A percentile compares a stretch with the other conserved stretches of the same genome.
Evolutionary conservation across 92 coral and sea anemone species (phyloP).

Genomic region (Bergia puertoricense): DNA sequence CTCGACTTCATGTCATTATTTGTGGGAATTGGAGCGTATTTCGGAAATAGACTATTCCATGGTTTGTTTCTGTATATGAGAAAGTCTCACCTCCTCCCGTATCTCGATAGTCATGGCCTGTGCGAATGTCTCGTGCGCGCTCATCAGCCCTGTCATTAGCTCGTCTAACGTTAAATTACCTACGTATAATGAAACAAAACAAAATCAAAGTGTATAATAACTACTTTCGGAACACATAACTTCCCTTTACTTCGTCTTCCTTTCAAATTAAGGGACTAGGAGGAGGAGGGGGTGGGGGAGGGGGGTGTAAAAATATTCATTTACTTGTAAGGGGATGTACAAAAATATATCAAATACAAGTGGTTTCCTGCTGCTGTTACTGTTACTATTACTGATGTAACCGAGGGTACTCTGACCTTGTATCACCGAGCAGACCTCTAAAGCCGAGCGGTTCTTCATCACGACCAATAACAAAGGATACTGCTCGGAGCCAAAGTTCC

Average conservation of each 20-base stretch:
- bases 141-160: constrained; percentile 91
- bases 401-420: constrained; percentile 68
- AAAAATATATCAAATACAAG: no score
- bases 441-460: constrained; percentile 90
- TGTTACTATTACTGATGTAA: background rate
- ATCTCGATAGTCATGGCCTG: constrained; percentile 90
- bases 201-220: background rate
- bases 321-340: no score
- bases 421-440: constrained; percentile 92
- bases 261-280: background rate
- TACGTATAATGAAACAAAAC: background rate
- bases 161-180: constrained; percentile 93
- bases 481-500: constrained; percentile 84
- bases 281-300: no score
- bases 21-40: no score
- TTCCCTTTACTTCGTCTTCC: background rate
- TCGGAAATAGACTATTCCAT: background rate
- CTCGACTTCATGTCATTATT: no score
- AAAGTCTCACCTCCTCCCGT: constrained; percentile 76
- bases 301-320: no score
- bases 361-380: background rate
- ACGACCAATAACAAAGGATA: constrained; percentile 87
- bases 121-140: constrained; percentile 92
- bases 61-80: background rate
- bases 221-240: background rate